Base-by-base conservation (phyloP, 1,140 invertebrate species). In the Conus betulinus region DNA sequence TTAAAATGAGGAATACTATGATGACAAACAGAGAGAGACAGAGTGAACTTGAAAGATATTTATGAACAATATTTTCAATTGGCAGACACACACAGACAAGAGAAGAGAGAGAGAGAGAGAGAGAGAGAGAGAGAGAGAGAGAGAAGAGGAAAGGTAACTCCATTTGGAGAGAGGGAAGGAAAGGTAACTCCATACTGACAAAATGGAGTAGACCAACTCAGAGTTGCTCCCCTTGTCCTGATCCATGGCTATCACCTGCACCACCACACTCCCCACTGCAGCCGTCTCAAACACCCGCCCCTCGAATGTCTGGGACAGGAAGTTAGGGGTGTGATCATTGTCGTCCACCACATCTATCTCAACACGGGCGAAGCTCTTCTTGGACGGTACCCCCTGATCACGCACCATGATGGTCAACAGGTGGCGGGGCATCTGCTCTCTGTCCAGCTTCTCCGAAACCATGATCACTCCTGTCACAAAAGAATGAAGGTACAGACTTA, bases 321-420 rank as follows among this genome's bases (percentile, higher is more conserved):
- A 98, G 93, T 97, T 97, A 0, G 98, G 98, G 52, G 97, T 96
- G 93, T 98, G 98, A 94, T 99, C 98, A 95, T 99, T 99, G 90
- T 98, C 97, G 95, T 98, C 98, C 91, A 97, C 96, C 1, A 99
- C 97, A 81, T 96, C 97, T 76, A 99, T 97, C 55, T 97, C 95
- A 0, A 99, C 97, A 91, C 98, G 96, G 4, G 98, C 97, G 93
- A 97, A 98, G 94, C 98, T 98, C 23, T 97, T 96, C 93, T 98
- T 97, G 0, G 97, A 97, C 20, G 97, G 98, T 0, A 97, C 97
- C 0, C 98, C 98, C 92, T 98, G 97, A 95, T 99, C 98, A 90
- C 97, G 97, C 0, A 98, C 98, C 96, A 98, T 98, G 6, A 99
- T 97, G 1, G 98, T 99, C 63, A 99, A 94, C 57, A 98, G 96